Base-by-base conservation (phyloP, 2,888 invertebrate genomes). In the Drosophila nigricruria region DNA sequence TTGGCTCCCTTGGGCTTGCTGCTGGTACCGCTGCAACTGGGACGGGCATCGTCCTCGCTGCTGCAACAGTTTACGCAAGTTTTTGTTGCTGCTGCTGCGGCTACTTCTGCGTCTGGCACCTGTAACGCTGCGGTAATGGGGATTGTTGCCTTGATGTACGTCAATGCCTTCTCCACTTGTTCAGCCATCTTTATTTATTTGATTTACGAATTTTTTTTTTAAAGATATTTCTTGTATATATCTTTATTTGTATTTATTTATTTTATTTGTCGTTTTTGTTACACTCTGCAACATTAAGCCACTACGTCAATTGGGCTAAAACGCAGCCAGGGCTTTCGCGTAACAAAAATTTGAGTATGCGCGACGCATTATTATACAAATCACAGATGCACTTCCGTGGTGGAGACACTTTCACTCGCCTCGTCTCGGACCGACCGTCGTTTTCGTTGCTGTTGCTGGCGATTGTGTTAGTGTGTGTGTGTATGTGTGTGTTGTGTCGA, bases 351-450 rank as follows among this genome's bases (percentile, higher is more conserved):
- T 84, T 89, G 84, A 89, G 84, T 87, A 81, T 84, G 89, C 89
- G 84, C 84, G 89, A 87, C 89, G 84, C 84, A 84, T 84, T 89
- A 81, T 84, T 89, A 81, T 87, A 89, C 89, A 89, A 84, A 83
- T 83, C 88, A 83, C 85, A 85, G 84, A 85, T 85, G 84, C 84
- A 85, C 84, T 81, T 81, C 84, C 81, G 81, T 77, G 79, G 77
- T 82, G 82, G 80, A 81, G 80, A 81, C 81, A 81, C 81, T 85
- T 85, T 85, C 84, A 85, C 84, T 85, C 84, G 87, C 74, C 89
- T 81, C 78, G 73, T 77, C 74, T 65, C 60, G 20, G 47, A 54
- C 71, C 71, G 68, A 72, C 62, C 75, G 57, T 70, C 81, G 81
- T 74, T 81, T 73, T 76, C 77, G 66, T 67, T 66, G 65, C 67